phyloP scores from a whole-genome alignment of 2,113 vertebrate species.

The Sapajus apella region DNA sequence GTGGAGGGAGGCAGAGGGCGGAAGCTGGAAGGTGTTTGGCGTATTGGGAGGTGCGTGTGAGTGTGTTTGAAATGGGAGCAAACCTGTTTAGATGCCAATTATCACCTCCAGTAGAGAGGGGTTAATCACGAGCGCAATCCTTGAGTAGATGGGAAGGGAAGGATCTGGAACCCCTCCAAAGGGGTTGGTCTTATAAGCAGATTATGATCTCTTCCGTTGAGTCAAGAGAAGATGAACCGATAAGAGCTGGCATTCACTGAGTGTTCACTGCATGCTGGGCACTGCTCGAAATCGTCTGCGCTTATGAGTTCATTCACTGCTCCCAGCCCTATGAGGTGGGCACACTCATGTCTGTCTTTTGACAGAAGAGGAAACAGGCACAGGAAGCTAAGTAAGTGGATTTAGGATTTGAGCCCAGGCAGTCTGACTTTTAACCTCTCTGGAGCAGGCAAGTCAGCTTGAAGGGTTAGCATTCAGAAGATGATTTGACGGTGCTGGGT shows the following conservation, averaged over 20 bases:
- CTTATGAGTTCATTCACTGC: neutral
- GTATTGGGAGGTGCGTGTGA: neutral
- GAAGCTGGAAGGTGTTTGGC: constrained; percentile 9
- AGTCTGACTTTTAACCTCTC: neutral
- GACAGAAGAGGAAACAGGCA: constrained; percentile 19
- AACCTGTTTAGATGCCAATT: neutral
- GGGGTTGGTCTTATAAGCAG: neutral
- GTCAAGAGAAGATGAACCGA: neutral
- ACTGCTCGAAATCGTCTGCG: accelerated
- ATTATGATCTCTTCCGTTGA: neutral
- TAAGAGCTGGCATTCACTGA: neutral
- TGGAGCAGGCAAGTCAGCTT: neutral
- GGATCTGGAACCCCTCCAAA: constrained; percentile 18
- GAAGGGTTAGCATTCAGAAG: neutral
- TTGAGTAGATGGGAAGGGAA: neutral
- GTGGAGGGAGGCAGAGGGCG: neutral
- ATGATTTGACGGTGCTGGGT: neutral
- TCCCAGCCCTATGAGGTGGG: neutral
- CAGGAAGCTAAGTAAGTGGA: neutral
- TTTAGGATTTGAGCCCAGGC: neutral
- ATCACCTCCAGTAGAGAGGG: neutral
- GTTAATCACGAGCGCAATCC: neutral
- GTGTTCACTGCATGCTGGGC: neutral
- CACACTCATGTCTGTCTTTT: neutral
- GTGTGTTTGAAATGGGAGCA: neutral